These are phyloP conservation scores for Microtus richardsoni DNA, from an alignment of 2,113 vertebrate species.

Conservation along the genomic window DNA sequence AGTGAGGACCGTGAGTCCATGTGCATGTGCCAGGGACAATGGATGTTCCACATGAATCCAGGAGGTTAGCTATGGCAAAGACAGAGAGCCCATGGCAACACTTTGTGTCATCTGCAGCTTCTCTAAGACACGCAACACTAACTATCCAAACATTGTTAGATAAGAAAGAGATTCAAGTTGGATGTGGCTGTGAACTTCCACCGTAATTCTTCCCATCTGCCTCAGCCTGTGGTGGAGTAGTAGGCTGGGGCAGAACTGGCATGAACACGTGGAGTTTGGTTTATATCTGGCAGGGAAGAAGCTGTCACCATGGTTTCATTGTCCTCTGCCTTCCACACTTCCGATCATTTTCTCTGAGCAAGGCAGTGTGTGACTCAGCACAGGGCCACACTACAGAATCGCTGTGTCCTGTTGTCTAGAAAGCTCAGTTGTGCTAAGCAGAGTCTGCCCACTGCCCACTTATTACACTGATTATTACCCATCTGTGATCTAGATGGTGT, in stretches of 20 bases:
- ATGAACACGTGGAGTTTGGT: neutral
- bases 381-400: neutral
- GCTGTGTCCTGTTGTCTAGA: neutral
- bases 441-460: neutral
- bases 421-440: neutral
- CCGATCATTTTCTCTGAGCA: neutral
- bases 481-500: neutral
- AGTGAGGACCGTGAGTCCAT: accelerated
- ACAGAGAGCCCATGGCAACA: accelerated
- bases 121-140: neutral
- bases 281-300: neutral
- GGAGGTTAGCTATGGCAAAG: neutral
- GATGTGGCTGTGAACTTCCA: accelerated
- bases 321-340: neutral
- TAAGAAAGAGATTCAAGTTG: neutral
- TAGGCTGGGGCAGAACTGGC: neutral
- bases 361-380: neutral
- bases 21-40: accelerated
- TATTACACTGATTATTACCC: neutral
- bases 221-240: accelerated
- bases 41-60: accelerated
- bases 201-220: accelerated
- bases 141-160: too few relatives aligned
- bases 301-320: neutral
- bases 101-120: neutral